Conservation (phyloP, 2,888 invertebrate species). For the Pterostichus madidus region DNA sequence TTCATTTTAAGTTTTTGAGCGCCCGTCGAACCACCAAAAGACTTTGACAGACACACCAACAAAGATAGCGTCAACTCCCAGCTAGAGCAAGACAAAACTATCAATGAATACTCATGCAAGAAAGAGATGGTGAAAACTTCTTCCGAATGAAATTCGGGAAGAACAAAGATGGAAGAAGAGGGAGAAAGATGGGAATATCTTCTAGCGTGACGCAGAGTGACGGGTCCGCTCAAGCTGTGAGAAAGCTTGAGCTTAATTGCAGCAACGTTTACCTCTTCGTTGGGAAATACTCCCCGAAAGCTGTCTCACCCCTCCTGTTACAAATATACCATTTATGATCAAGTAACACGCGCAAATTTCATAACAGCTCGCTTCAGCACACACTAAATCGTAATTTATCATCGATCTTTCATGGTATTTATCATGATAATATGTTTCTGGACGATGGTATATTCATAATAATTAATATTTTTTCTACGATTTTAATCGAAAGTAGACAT, state of each 20-base stretch:
- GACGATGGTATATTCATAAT: too few species aligned
- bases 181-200: too few species aligned
- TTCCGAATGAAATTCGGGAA: too few species aligned
- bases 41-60: constrained; percentile 8
- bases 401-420: background rate
- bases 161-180: too few species aligned
- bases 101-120: background rate
- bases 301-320: constrained; percentile 1
- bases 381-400: background rate
- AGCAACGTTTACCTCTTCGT: constrained; percentile 4
- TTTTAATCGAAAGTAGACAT: too few species aligned
- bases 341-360: background rate
- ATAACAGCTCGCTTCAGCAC: background rate
- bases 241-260: constrained; percentile 40
- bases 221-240: background rate
- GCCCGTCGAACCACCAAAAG: constrained; percentile 1
- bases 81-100: constrained; percentile 8
- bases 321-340: constrained; percentile 19
- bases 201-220: constrained; percentile 17
- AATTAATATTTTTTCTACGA: too few species aligned
- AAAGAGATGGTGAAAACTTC: background rate
- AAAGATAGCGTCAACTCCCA: background rate
- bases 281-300: constrained; percentile 1
- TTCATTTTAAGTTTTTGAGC: constrained; percentile 15
- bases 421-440: too few species aligned